Evolutionary conservation across 2,888 invertebrate genomes (phyloP), one percentile per base, ranked within the genome.

Genomic region (Orthonychiurus folsomi): DNA sequence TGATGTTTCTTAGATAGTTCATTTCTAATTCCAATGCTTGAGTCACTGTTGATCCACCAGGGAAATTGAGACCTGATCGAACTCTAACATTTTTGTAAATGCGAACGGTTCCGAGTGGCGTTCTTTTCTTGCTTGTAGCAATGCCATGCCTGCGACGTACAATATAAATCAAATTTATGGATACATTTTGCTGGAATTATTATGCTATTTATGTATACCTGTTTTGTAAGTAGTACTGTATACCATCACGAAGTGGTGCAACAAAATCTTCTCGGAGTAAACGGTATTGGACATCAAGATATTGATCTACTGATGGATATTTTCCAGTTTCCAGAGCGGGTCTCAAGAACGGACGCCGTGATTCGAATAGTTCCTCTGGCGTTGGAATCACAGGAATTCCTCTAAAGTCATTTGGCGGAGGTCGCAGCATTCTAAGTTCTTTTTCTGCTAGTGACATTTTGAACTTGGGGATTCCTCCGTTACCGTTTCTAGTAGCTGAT

Each of bases 231-330:
- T 81, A 84, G 74, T 80, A 79, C 68, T 75, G 75, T 75, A 88
- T 81, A 65, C 86, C 87, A 73, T 85, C 81, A 37, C 87, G 78
- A 25, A 93, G 75, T 0, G 91, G 88, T 21, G 81, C 80, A 37
- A 88, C 81, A 74, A 87, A 89, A 76, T 93, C 92, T 78, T 92
- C 89, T 37, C 88, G 78, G 56, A 92, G 75, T 47, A 91, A 78
- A 48, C 86, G 81, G 74, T 88, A 89, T 70, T 90, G 90, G 18
- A 85, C 79, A 71, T 88, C 86, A 24, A 93, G 78, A 75, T 93
- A 93, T 73, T 89, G 84, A 55, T 85, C 81, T 1, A 85, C 79
- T 73, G 80, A 80, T 1, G 78, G 74, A 75, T 87, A 90, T 0
- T 80, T 78, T 20, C 86, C 87, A 54, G 81, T 76, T 0, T 82